Evolutionary conservation across 37 sponge, comb jelly and placozoan species (phyloP), one percentile per base, ranked within the genome.

Genomic region (Ephydatia muelleri): DNA sequence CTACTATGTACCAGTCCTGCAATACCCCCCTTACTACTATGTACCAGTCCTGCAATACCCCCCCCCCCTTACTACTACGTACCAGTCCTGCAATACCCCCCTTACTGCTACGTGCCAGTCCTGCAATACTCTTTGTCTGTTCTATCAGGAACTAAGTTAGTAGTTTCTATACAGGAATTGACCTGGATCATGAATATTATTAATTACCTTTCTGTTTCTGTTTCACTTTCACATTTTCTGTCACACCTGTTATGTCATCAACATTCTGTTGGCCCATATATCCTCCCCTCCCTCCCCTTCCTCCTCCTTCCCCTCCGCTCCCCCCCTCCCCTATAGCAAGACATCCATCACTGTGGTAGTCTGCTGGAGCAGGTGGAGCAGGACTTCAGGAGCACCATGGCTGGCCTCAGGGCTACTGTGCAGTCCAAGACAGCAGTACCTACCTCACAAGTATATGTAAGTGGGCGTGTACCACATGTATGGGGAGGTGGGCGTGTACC

Each of bases 351-450:
- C 5, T 93, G 92, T 88, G 84, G 88, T 2, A 86, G 87, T 16
- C 93, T 91, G 40, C 32, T 95, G 75, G 89, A 89, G 68, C 82
- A 86, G 6, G 67, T 95, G 67, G 96, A 93, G 72, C 37, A 70
- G 25, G 92, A 93, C 31, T 94, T 97, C 57, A 79, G 80, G 19
- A 57, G 57, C 28, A 84, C 77, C 0, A 88, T 98, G 92, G 79
- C 76, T 4, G n/a, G 73, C 34, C 91, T 99, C 34, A 88, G 81
- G 88, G 86, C 80, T 43, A 97, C 96, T 26, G 97, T 99, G 31
- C 99, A 95, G 78, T 77, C 97, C 38, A 99, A 99, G 81, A 88
- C 99, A 47, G 99, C 99, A 30, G 99, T 99, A 34, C 97, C 99
- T 16, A 99, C 99, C 32, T 72, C 96, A 48, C 95, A 95, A 83